A percentile compares a stretch with the other conserved stretches of the same genome.
phyloP scores from a whole-genome alignment of 2,797 vertebrate genomes.

The Tauraco hartlaubi region DNA sequence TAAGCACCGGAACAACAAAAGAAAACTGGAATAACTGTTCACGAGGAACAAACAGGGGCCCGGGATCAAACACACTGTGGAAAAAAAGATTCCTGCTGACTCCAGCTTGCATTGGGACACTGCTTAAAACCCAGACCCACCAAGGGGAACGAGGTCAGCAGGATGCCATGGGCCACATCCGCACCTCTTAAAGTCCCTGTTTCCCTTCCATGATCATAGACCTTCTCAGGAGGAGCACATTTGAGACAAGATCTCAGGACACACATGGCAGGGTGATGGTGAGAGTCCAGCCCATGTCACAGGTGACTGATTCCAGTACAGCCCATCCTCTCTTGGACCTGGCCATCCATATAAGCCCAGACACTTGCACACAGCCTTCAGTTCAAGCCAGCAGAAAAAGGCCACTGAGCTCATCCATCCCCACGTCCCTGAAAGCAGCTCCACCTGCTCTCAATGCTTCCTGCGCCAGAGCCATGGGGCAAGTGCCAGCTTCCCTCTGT shows the following conservation, averaged over 20 bases:
- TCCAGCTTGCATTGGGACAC: background rate
- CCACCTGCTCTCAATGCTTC: background rate
- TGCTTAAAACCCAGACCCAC: background rate
- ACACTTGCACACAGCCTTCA: background rate
- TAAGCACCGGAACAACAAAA: background rate
- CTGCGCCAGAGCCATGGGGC: background rate
- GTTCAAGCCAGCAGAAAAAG: background rate
- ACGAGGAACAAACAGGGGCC: background rate
- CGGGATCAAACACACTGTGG: background rate
- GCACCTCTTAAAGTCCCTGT: background rate
- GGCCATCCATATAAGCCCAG: background rate
- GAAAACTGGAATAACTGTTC: background rate
- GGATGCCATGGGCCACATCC: background rate
- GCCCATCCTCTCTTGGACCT: background rate
- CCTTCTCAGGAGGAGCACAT: background rate
- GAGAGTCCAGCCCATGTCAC: background rate
- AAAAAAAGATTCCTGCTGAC: background rate
- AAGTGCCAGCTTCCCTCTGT: background rate
- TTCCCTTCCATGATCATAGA: rapidly evolving
- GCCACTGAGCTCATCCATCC: background rate
- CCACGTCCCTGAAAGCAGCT: background rate
- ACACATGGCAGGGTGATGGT: background rate
- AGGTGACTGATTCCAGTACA: background rate
- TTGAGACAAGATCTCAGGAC: background rate
- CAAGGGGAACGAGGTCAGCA: rapidly evolving